Evolutionary conservation across 2,113 vertebrate species (phyloP).

Genomic region (Sinocyclocheilus rhinocerous): DNA sequence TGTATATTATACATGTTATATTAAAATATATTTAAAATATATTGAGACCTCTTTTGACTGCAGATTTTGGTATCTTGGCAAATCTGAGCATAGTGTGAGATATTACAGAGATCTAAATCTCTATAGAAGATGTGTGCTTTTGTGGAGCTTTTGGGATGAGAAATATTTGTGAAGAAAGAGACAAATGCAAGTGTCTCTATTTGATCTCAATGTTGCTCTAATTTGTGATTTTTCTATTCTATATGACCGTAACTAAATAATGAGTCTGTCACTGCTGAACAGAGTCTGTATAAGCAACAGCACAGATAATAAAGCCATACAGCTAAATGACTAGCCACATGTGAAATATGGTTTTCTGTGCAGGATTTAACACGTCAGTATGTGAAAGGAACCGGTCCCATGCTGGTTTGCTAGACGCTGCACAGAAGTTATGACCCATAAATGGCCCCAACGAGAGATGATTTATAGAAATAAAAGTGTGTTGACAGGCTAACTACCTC

Average conservation of each 20-base stretch:
- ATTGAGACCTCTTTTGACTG: too few relatives aligned
- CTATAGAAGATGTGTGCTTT: too few relatives aligned
- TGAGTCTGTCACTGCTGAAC: background rate
- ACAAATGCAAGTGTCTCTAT: too few relatives aligned
- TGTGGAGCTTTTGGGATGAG: too few relatives aligned
- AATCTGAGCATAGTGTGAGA: too few relatives aligned
- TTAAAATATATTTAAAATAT: too few relatives aligned
- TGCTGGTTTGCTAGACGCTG: conserved; percentile 39
- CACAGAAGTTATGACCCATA: conserved; percentile 48
- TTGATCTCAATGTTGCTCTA: too few relatives aligned
- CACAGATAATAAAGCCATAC: background rate
- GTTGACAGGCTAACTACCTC: conserved; percentile 49
- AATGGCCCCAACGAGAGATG: conserved; percentile 40
- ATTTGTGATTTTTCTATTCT: background rate
- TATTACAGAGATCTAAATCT: too few relatives aligned
- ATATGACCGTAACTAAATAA: background rate
- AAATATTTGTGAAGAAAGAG: too few relatives aligned
- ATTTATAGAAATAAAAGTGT: conserved; percentile 51
- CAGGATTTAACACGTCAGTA: background rate
- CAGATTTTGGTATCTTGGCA: too few relatives aligned
- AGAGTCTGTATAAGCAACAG: background rate
- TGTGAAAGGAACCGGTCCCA: conserved; percentile 9
- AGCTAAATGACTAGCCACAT: background rate
- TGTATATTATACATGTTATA: background rate
- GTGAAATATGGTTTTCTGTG: background rate